Conservation (phyloP, 2,888 invertebrate species). For the Drosophila hamatofila region DNA sequence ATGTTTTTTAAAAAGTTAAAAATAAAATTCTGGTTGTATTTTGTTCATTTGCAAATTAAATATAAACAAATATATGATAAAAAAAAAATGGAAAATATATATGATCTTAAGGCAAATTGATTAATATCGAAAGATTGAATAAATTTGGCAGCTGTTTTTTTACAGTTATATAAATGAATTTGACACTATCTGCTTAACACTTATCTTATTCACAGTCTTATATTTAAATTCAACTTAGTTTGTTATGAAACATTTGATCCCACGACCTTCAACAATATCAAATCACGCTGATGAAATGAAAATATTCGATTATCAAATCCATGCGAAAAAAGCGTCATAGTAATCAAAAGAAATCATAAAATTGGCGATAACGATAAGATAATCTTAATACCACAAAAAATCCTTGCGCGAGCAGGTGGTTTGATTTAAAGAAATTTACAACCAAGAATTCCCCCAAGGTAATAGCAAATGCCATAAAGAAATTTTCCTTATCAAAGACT, state of each 20-base stretch:
- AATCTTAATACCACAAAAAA: slow-evolving; percentile 51
- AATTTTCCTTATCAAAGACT: slow-evolving; percentile 42
- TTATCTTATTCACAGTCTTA: too few relatives aligned
- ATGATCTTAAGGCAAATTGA: not conserved
- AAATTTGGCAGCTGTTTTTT: not conserved
- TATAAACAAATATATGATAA: not conserved
- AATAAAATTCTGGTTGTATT: slow-evolving; percentile 22
- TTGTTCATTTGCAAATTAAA: not conserved
- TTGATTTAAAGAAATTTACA: slow-evolving; percentile 65
- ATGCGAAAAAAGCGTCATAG: slow-evolving; percentile 30
- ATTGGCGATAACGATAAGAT: slow-evolving; percentile 56
- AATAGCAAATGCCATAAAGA: slow-evolving; percentile 27
- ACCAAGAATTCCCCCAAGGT: slow-evolving; percentile 42
- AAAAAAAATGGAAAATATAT: not conserved
- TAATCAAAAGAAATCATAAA: slow-evolving; percentile 58
- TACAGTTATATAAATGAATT: too few relatives aligned
- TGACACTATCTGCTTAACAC: too few relatives aligned
- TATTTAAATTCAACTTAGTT: not conserved
- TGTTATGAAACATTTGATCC: not conserved
- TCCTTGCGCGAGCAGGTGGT: slow-evolving; percentile 45
- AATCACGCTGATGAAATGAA: slow-evolving; percentile 14
- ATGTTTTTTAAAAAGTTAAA: slow-evolving; percentile 22
- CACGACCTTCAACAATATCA: slow-evolving; percentile 17
- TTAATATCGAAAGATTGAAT: not conserved
- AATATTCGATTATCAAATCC: slow-evolving; percentile 44